Base-by-base conservation (phyloP, 1,140 invertebrate species). In the Drosophila nannoptera region DNA sequence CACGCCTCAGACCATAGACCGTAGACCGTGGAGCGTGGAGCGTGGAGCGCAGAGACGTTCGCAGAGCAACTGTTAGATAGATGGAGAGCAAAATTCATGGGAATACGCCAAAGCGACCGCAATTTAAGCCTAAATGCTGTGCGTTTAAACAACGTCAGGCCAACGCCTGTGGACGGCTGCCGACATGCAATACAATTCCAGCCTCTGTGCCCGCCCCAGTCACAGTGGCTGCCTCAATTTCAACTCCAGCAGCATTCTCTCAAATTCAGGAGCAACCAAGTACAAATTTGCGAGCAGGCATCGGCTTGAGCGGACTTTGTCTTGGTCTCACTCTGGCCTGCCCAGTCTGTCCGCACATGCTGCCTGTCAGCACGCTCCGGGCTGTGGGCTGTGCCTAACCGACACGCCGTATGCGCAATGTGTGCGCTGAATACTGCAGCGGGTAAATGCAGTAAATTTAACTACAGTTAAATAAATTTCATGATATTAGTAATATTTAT, bases 401-500 rank as follows among this genome's bases (percentile, higher is more conserved):
- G 48, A 63, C 78, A 66, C 61, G 80, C 54, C 80, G 75, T 78
- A 84, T 83, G 80, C 73, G 69, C 76, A 84, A 83, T 86, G 62
- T 73, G 62, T 46, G 32, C 56, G 7, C 29, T 52, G 38, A 35
- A 40, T 36, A 45, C 64, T 55, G 59, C 59, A 77, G 56, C 29
- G 29, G 11, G 40, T 46, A 61, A 66, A 65, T 78, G 80, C 80
- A 86, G 76, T 83, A 80, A 84, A 83, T 80, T 86, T 77, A 67
- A 86, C 64, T 81, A 67, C 59, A 72, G 81, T 77, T 86, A 86
- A 86, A 86, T 86, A 86, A 86, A 86, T 86, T 84, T 69, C 65
- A 66, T 65, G 70, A 86, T 86, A 86, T 86, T 86, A 86, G 81
- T 87, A 72, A 86, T 86, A 86, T 86, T 86, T 87, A 86, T 86